Base-by-base conservation (phyloP, 2,797 vertebrate genomes). In the Craterocephalus amniculus region DNA sequence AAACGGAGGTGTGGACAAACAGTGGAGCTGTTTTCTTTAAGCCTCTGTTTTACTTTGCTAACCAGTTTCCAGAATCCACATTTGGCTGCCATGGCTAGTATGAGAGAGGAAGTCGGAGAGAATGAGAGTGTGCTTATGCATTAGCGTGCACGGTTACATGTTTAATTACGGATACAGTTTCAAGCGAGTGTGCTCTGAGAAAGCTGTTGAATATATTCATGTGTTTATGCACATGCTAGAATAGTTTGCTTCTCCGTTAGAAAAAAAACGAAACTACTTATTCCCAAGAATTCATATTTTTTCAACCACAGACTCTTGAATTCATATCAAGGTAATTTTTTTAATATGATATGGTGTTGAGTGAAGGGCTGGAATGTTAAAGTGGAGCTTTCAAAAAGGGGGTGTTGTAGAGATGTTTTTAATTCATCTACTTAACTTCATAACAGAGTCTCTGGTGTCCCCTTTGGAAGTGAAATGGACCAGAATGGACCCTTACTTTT, bases 291-390 rank as follows among this genome's bases (percentile, higher is more conserved):
- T 93, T 94, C 91, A 93, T 94, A 90, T 86, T 92, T 92, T 91
- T 91, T 89, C 86, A 94, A 92, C 91, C 92, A 81, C 93, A 91
- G 92, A 91, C 93, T 92, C 90, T 94, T 94, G 88, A 94, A 93
- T 93, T 88, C 86, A 88, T 90, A 92, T 94, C 87, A 93, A 92
- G 77, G 78, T 79, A 72, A 85, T 89, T 93, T 93, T 93, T 93
- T 92, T 88, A 95, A 91, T 2, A 96, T 95, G 90, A 95, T 94
- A 77, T 91, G 88, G 93, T 94, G 95, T 90, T 95, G 95, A 96
- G 87, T 95, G 95, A 96, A 91, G 88, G 87, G 86, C 80, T 91
- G 93, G 91, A 92, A 93, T 91, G 89, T 90, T 87, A 77, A 86
- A 57, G 76, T 40, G 83, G 78, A 82, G 88, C 82, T 85, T 90